Evolutionary conservation across 2,888 invertebrate genomes (phyloP).

Genomic region (Drosophila putrida): DNA sequence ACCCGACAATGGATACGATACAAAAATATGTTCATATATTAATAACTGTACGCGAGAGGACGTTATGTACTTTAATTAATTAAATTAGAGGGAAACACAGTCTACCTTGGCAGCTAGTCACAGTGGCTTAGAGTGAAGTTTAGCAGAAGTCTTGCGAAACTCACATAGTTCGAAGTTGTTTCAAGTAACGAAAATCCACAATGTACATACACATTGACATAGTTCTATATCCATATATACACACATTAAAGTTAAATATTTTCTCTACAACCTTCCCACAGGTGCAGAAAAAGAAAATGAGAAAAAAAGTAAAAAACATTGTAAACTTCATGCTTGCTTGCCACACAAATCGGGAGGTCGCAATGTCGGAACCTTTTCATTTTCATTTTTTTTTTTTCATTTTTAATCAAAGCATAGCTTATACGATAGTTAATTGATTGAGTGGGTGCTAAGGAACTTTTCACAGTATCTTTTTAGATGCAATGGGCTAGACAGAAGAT

Average conservation of each 20-base stretch:
- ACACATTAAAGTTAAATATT: slow-evolving; percentile 71
- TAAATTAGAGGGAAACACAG: background rate
- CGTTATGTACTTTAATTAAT: too few species aligned
- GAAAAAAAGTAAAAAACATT: background rate
- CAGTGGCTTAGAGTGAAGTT: slow-evolving; percentile 5
- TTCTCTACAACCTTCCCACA: slow-evolving; percentile 66
- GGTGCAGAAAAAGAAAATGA: slow-evolving; percentile 33
- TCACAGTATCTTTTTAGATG: slow-evolving; percentile 46
- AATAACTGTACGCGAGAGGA: too few species aligned
- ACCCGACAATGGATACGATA: too few species aligned
- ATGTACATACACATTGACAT: slow-evolving; percentile 65
- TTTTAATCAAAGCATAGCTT: slow-evolving; percentile 61
- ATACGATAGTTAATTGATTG: slow-evolving; percentile 43
- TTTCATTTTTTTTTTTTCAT: slow-evolving; percentile 26
- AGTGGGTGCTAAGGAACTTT: slow-evolving; percentile 37
- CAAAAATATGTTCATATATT: too few species aligned
- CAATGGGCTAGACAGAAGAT: slow-evolving; percentile 74
- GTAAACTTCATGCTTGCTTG: slow-evolving; percentile 59
- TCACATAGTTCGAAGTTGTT: slow-evolving; percentile 50
- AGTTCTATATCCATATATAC: slow-evolving; percentile 67
- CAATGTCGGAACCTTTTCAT: slow-evolving; percentile 44
- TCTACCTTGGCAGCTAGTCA: slow-evolving; percentile 9
- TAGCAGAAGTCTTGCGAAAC: slow-evolving; percentile 18
- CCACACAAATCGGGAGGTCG: slow-evolving; percentile 61
- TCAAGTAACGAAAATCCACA: slow-evolving; percentile 54